phyloP scores from a whole-genome alignment of 2,888 invertebrate species.

The Crocallis elinguaria region DNA sequence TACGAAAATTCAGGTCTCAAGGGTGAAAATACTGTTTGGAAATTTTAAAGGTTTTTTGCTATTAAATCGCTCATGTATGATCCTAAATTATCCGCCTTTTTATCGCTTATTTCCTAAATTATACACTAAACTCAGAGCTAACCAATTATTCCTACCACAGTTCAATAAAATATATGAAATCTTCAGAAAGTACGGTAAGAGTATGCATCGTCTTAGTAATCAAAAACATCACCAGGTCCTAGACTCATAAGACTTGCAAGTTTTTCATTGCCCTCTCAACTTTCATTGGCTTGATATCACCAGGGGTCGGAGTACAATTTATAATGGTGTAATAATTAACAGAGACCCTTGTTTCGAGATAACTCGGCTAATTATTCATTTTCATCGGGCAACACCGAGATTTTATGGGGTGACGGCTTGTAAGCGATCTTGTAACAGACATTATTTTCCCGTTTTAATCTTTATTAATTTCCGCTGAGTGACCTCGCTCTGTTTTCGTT shows the following conservation, averaged over 20 bases:
- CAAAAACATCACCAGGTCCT: constrained; percentile 9
- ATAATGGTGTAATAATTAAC: constrained; percentile 82
- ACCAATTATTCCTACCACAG: too few relatives aligned
- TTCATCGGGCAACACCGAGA: constrained; percentile 63
- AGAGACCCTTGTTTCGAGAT: constrained; percentile 73
- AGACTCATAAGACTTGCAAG: constrained; percentile 57
- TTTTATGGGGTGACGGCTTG: constrained; percentile 74
- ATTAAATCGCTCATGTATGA: too few relatives aligned
- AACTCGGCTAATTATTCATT: constrained; percentile 78
- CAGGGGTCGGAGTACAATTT: constrained; percentile 68
- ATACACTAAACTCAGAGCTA: too few relatives aligned
- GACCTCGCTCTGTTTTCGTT: constrained; percentile 5
- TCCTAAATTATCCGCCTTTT: too few relatives aligned
- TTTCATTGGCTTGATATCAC: constrained; percentile 67
- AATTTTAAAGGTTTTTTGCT: too few relatives aligned
- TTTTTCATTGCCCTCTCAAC: constrained; percentile 65
- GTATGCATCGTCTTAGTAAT: background rate
- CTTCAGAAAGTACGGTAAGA: background rate
- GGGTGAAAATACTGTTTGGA: too few relatives aligned
- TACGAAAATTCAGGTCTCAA: too few relatives aligned
- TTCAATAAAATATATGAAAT: background rate
- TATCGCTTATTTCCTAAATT: too few relatives aligned
- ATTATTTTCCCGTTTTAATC: constrained; percentile 27
- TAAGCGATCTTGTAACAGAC: constrained; percentile 54
- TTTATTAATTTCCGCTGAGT: constrained; percentile 22